Base-by-base conservation (phyloP, 1,140 invertebrate genomes). In the Aradophagus sp. region DNA sequence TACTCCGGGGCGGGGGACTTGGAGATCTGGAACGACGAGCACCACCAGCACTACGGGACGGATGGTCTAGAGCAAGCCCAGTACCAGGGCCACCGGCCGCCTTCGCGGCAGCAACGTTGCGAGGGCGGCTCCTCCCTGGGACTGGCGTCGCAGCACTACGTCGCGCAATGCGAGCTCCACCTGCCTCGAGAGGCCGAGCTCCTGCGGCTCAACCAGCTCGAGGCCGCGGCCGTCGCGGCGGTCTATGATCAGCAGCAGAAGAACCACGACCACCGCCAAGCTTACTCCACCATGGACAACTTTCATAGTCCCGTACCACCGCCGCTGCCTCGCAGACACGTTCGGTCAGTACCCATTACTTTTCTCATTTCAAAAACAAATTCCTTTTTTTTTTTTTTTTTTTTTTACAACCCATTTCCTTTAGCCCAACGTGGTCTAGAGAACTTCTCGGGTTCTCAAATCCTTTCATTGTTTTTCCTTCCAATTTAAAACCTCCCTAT, bases 1-100 rank as follows among this genome's bases (percentile, higher is more conserved):
- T 86, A 86, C 47, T 84, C 84, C 67, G 84, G 84, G 68, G 83
- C 82, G 69, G 82, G 84, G 39, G 84, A 86, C 75, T 84, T 86
- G 67, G 84, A 85, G 56, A 82, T 86, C 65, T 85, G 84, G 84
- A 83, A 80, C 38, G 84, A 86, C 62, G 84, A 85, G 38, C 79
- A 81, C 41, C 73, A 69, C 47, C 78, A n/a, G n/a, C n/a, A 81
- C 45, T 71, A 71, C 56, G 59, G 77, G 38, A 48, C 83, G 76
- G 83, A 84, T 81, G 83, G 81, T 77, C 55, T 82, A 78, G 82
- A 85, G 69, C 44, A 75, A 77, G 47, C 58, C 58, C 56, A 69
- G 58, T 72, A 68, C 35, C 72, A 68, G 69, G 65, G 61, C 56
- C 73, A 74, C 35, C 80, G 77, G 71, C 78, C 79, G 80, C 80